Percentiles rank a stretch among this genome's conserved stretches.
Conservation (phyloP, 2,113 vertebrate genomes). For the Podilymbus podiceps region DNA sequence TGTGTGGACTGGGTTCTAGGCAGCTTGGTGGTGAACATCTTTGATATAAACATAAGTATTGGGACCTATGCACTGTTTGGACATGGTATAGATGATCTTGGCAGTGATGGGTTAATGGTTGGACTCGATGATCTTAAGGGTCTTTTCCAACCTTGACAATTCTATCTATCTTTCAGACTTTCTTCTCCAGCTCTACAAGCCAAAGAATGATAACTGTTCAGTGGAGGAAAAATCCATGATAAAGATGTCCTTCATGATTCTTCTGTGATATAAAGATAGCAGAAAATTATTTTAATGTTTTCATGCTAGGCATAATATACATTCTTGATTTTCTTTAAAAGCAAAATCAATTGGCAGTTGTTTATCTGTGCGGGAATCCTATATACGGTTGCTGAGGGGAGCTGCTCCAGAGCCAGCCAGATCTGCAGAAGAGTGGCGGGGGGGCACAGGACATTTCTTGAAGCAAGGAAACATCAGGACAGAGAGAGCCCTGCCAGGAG, state of each 20-base stretch:
- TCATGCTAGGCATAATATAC: background rate
- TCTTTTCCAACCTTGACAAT: no score
- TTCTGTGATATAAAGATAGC: background rate
- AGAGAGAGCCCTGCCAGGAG: no score
- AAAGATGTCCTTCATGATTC: background rate
- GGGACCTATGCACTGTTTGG: no score
- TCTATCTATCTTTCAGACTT: background rate
- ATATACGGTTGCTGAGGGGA: no score
- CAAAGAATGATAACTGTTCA: background rate
- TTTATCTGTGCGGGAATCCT: background rate
- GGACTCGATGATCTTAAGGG: no score
- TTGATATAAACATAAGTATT: background rate
- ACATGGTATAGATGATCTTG: no score
- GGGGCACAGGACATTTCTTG: no score
- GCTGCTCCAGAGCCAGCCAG: no score
- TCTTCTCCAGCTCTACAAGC: background rate
- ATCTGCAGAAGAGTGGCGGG: no score
- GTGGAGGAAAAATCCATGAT: background rate
- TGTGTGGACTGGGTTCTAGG: background rate
- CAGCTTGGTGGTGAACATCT: background rate
- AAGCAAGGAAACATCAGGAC: no score
- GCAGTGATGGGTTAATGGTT: no score
- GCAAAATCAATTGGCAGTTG: background rate
- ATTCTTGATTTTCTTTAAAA: background rate
- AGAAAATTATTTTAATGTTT: background rate